These are phyloP conservation scores for Thalassoma bifasciatum DNA, from an alignment of 2,113 vertebrate genomes.

Conservation along the genomic window DNA sequence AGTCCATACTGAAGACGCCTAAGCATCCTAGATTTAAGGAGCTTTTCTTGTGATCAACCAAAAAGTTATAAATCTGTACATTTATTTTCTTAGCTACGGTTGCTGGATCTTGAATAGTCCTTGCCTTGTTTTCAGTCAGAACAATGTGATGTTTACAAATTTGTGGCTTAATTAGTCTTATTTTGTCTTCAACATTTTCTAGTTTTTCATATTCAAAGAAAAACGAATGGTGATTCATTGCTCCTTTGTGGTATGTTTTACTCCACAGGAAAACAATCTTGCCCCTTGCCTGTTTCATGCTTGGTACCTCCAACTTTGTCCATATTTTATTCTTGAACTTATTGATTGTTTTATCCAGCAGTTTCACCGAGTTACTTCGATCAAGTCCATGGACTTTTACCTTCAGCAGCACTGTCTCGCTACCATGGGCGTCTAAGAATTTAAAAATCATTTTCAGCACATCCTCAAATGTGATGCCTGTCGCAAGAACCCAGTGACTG, in stretches of 20 bases:
- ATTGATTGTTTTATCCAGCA: conserved; percentile 6
- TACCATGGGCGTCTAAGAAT: conserved; percentile 40
- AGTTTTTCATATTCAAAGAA: conserved; percentile 44
- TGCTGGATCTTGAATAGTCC: neutral
- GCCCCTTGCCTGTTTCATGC: conserved; percentile 55
- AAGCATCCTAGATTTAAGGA: conserved; percentile 47
- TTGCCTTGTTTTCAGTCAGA: conserved; percentile 34
- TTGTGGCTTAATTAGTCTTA: conserved; percentile 2
- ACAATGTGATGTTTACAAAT: conserved; percentile 54
- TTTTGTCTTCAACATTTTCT: neutral
- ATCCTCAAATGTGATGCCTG: conserved; percentile 13
- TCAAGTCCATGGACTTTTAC: conserved; percentile 39
- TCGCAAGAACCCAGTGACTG: conserved; percentile 14
- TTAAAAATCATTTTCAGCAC: conserved; percentile 37
- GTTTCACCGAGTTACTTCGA: fast-evolving
- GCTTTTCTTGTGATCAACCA: neutral
- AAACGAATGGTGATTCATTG: conserved; percentile 8
- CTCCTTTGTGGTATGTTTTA: conserved; percentile 28
- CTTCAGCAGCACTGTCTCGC: conserved; percentile 70
- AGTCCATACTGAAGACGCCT: conserved; percentile 69
- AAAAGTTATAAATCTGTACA: conserved; percentile 20
- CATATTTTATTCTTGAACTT: conserved; percentile 39
- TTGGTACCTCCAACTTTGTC: conserved; percentile 34
- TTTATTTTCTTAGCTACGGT: conserved; percentile 34
- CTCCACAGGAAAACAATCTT: conserved; percentile 73